Base-by-base conservation (phyloP, 2,113 vertebrate species). In the Himantopus leucocephalus region DNA sequence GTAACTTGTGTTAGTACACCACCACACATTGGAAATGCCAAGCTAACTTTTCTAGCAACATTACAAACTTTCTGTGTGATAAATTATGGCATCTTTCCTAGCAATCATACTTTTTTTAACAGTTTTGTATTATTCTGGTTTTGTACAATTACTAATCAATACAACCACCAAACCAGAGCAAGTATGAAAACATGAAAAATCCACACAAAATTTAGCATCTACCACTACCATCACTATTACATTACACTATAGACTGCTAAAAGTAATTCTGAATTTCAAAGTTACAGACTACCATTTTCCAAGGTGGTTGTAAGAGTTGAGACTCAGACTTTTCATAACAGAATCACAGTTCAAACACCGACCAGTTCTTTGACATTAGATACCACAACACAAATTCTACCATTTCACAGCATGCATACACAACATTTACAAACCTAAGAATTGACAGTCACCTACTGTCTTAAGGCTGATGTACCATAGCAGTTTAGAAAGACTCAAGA, bases 401-500 rank as follows among this genome's bases (percentile, higher is more conserved):
- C 7, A 32, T 22, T 86, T 45, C 41, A 45, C 29, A 83, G 43
- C n/a, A 19, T 2, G 6, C 1, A 0, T 17, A 43, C 14, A 15
- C 74, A 47, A 27, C 19, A 24, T 39, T 21, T 41, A 60, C 39
- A n/a, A 70, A 30, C 0, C 0, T 9, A 66, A 39, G 30, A 84
- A 76, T 1, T 23, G 10, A 48, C 2, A 29, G 41, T 71, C 14
- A 47, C 41, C 4, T 13, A 15, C 70, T 74, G 18, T 12, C 48
- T 67, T 24, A 66, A 53, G 27, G n/a, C 7, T 0, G 0, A 45
- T 19, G 29, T 41, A 55, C 56, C n/a, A 32, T 0, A 64, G 55
- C 26, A 34, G 16, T 10, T 53, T 2, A 64, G 78, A 62, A 73
- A 70, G 12, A 48, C 30, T 59, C 48, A 37, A 59, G 43, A 43